Conservation (phyloP, 2,797 vertebrate genomes). For the Aldrovandia affinis region DNA sequence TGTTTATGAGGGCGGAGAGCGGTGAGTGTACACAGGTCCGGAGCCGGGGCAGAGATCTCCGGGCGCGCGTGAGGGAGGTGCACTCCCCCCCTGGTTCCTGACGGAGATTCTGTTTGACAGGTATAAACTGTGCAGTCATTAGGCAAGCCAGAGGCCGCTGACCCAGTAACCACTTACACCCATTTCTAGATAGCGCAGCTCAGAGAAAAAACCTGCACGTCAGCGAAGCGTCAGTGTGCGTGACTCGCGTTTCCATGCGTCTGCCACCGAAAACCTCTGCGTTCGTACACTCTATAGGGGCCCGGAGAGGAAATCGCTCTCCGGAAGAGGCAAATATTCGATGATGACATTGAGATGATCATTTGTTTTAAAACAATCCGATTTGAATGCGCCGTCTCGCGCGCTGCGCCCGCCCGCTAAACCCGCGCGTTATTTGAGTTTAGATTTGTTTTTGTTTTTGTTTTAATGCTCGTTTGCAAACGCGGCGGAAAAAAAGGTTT, state of each 20-base stretch:
- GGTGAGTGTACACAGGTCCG: not conserved
- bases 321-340: slow-evolving; percentile 15
- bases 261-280: not conserved
- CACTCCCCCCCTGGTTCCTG: slow-evolving; percentile 1
- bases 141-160: slow-evolving; percentile 23
- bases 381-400: not conserved
- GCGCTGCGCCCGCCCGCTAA: not conserved
- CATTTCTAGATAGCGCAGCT: slow-evolving; percentile 3
- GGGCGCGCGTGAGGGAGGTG: not conserved
- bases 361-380: not conserved
- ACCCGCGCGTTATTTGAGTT: not conserved
- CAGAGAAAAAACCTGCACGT: slow-evolving; percentile 11
- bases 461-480: not conserved
- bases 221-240: slow-evolving; percentile 8
- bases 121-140: slow-evolving; percentile 30
- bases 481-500: not conserved
- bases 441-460: too few relatives aligned
- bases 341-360: not conserved
- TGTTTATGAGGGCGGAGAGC: not conserved
- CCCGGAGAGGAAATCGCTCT: not conserved
- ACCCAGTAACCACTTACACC: slow-evolving; percentile 29
- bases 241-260: slow-evolving; percentile 14
- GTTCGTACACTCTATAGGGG: not conserved
- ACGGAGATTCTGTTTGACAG: slow-evolving; percentile 35
- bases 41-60: not conserved